These are phyloP conservation scores for Sula dactylatra DNA, from an alignment of 2,113 vertebrate genomes.

Conservation along the genomic window DNA sequence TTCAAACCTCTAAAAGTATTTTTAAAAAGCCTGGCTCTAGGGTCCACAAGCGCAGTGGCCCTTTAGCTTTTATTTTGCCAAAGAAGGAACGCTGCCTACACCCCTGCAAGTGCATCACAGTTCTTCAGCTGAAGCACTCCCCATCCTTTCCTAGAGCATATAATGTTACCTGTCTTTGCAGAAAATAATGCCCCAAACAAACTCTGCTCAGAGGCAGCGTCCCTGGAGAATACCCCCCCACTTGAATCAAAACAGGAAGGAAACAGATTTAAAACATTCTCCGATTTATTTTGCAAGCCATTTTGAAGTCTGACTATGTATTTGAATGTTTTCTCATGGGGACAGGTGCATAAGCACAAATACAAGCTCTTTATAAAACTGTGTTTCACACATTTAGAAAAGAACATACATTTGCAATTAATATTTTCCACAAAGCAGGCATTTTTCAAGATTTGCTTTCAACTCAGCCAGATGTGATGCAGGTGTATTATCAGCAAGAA, in stretches of 20 bases:
- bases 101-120: background rate
- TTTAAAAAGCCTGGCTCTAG: background rate
- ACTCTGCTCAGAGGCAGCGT: background rate
- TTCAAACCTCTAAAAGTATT: background rate
- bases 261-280: background rate
- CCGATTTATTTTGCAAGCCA: background rate
- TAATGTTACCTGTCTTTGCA: background rate
- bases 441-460: background rate
- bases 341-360: background rate
- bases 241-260: background rate
- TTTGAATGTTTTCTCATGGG: background rate
- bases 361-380: background rate
- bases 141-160: background rate
- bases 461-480: background rate
- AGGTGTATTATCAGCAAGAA: background rate
- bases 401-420: background rate
- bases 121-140: background rate
- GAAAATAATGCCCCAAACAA: background rate
- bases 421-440: background rate
- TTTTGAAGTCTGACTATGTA: background rate
- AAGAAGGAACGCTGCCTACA: background rate
- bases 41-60: background rate
- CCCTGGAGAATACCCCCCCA: background rate
- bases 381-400: background rate
- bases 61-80: background rate